A percentile compares a stretch with the other conserved stretches of the same genome.
These are phyloP conservation scores for Platichthys flesus DNA, from an alignment of 2,113 vertebrate species.

Conservation along the genomic window DNA sequence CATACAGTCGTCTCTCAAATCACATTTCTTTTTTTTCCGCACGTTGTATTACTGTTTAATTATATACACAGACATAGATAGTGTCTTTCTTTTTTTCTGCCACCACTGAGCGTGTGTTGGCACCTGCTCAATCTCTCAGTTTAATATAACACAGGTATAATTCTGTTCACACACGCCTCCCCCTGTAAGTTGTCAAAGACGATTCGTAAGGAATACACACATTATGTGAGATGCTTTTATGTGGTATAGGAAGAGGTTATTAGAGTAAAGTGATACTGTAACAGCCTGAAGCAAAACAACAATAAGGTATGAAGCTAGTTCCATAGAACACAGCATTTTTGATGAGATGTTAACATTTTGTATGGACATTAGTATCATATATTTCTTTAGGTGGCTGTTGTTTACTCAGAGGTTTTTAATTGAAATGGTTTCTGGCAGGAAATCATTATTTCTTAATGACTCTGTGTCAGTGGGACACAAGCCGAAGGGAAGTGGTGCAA, in stretches of 20 bases:
- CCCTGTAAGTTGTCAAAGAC: neutral
- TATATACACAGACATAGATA: neutral
- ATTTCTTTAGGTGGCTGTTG: neutral
- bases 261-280: neutral
- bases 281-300: no score
- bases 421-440: slow-evolving; percentile 7
- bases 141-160: slow-evolving; percentile 1
- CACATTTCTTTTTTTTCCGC: neutral
- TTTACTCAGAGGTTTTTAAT: neutral
- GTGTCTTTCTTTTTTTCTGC: neutral
- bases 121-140: neutral
- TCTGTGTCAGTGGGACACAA: slow-evolving; percentile 25
- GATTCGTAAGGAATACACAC: neutral
- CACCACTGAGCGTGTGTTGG: slow-evolving; percentile 1
- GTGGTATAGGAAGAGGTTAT: neutral
- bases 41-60: neutral
- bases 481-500: slow-evolving; percentile 50
- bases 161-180: slow-evolving; percentile 22
- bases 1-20: neutral
- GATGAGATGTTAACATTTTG: neutral
- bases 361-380: neutral
- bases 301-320: no score
- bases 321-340: no score
- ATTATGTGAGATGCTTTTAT: neutral
- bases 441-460: neutral